Percentiles rank a stretch among this genome's conserved stretches.
These are phyloP conservation scores for Agrilus mali DNA, from an alignment of 2,888 invertebrate genomes.

Conservation along the genomic window DNA sequence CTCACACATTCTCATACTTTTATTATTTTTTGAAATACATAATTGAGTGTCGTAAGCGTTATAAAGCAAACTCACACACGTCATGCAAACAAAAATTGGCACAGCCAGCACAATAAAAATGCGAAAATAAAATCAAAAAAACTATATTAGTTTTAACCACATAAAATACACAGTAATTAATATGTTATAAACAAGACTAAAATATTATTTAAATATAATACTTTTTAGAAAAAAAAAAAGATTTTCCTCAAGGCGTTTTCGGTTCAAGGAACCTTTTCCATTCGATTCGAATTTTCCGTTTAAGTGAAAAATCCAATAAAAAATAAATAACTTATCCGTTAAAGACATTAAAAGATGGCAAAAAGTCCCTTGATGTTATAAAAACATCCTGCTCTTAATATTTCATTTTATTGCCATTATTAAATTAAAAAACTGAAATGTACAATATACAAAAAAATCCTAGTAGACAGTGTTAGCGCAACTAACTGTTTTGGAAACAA, in stretches of 20 bases:
- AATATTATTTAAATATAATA: constrained; percentile 22
- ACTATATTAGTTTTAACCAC: constrained; percentile 29
- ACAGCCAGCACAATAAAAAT: constrained; percentile 19
- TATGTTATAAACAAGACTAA: constrained; percentile 33
- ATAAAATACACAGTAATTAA: constrained; percentile 29
- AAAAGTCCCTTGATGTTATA: constrained; percentile 2
- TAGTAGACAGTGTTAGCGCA: no score
- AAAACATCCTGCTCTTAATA: constrained; percentile 1
- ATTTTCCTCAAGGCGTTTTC: no score
- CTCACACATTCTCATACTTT: no score
- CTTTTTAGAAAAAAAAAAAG: constrained; percentile 7
- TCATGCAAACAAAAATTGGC: constrained; percentile 20
- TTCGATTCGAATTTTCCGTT: no score
- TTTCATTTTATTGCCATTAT: no score
- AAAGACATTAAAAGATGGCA: no score
- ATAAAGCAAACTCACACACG: background rate
- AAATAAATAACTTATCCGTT: background rate
- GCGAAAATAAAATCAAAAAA: constrained; percentile 21
- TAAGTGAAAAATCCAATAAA: background rate
- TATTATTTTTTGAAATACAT: no score
- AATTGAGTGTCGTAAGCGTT: no score
- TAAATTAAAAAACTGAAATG: constrained; percentile 8
- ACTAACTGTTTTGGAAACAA: no score
- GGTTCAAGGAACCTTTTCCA: no score
- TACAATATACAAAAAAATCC: constrained; percentile 18